Conservation (phyloP, 2,797 vertebrate species). For the Pangasius sanitwongsei region DNA sequence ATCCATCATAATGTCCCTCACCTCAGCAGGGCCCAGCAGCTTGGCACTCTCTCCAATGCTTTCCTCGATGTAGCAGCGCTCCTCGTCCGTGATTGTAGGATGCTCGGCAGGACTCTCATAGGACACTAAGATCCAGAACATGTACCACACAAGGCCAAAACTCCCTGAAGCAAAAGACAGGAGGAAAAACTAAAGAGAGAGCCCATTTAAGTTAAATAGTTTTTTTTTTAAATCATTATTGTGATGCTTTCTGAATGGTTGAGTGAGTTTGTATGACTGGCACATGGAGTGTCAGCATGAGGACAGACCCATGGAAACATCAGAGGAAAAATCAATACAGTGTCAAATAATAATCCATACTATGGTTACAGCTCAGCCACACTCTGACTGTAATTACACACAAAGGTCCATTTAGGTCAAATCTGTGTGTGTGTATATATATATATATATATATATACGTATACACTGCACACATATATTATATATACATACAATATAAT, state of each 20-base stretch:
- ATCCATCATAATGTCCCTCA: slow-evolving; percentile 67
- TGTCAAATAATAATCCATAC: slow-evolving; percentile 69
- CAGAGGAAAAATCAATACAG: slow-evolving; percentile 68
- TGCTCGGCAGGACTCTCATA: slow-evolving; percentile 96
- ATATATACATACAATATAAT: neutral
- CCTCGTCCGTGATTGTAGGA: slow-evolving; percentile 92
- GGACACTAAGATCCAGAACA: slow-evolving; percentile 96
- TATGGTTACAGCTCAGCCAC: slow-evolving; percentile 62
- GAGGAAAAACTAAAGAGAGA: slow-evolving; percentile 53
- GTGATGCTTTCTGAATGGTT: slow-evolving; percentile 10
- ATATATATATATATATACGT: neutral
- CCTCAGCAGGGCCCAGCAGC: slow-evolving; percentile 87
- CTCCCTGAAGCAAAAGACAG: slow-evolving; percentile 74
- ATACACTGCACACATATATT: neutral
- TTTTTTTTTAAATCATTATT: neutral
- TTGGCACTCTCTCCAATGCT: slow-evolving; percentile 95
- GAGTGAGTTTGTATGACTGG: slow-evolving; percentile 18
- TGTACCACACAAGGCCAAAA: slow-evolving; percentile 93
- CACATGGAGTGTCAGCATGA: slow-evolving; percentile 38
- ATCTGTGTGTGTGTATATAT: neutral
- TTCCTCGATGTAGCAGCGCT: slow-evolving; percentile 95
- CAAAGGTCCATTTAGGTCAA: neutral
- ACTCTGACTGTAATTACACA: neutral
- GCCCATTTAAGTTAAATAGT: neutral
- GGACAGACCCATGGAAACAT: slow-evolving; percentile 65